Percentiles rank a stretch among this genome's conserved stretches.
Conservation (phyloP, 1,140 invertebrate species). For the Plodia interpunctella region DNA sequence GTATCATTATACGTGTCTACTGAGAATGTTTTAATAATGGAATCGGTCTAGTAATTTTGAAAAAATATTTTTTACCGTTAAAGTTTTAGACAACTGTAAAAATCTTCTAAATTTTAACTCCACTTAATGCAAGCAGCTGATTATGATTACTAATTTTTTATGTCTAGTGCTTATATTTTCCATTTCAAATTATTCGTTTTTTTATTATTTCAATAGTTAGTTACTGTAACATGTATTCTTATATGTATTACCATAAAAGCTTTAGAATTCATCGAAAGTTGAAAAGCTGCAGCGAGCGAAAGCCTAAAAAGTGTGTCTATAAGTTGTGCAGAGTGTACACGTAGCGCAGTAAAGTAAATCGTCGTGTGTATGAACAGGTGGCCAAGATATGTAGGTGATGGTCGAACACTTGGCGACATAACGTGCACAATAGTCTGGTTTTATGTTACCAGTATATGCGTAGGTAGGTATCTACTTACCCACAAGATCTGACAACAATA, state of each 20-base stretch:
- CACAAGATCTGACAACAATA: background rate
- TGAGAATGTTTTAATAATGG: background rate
- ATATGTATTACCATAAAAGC: too few relatives aligned
- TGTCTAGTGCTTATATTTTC: too few relatives aligned
- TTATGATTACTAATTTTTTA: too few relatives aligned
- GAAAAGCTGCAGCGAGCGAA: too few relatives aligned
- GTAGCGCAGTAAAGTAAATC: background rate
- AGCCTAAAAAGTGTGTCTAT: too few relatives aligned
- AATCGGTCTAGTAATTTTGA: background rate
- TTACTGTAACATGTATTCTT: too few relatives aligned
- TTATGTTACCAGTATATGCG: background rate
- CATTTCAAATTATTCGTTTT: too few relatives aligned
- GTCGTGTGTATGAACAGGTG: conserved; percentile 35
- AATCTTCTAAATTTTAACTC: background rate
- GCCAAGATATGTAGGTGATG: conserved; percentile 33
- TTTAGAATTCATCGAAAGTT: too few relatives aligned
- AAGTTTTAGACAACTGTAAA: background rate
- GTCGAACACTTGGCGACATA: conserved; percentile 17
- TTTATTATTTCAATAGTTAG: too few relatives aligned
- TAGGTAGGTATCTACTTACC: too few relatives aligned
- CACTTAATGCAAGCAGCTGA: background rate
- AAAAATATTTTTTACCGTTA: background rate
- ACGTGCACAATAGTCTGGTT: background rate
- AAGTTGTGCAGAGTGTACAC: too few relatives aligned
- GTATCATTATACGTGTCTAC: background rate